phyloP scores from a whole-genome alignment of 2,888 invertebrate genomes.

The Notodonta ziczac region DNA sequence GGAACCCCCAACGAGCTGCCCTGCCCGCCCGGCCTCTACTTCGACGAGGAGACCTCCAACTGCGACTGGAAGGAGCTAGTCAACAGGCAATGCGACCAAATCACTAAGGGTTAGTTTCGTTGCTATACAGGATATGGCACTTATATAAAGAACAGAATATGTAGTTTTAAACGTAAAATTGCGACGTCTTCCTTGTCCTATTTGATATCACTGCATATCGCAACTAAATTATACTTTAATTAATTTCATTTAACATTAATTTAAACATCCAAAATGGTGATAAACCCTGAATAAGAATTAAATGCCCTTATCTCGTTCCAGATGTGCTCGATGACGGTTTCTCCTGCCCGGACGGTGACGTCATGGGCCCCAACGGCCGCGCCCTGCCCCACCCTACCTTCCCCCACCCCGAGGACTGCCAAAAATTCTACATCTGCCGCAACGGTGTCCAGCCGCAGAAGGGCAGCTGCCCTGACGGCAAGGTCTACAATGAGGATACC shows the following conservation, averaged over 20 bases:
- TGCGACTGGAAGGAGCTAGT: conserved; percentile 90
- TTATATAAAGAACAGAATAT: no score
- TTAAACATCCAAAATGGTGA: no score
- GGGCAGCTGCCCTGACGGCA: conserved; percentile 89
- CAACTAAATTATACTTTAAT: no score
- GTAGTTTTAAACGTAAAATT: no score
- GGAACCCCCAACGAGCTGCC: conserved; percentile 87
- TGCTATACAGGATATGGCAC: no score
- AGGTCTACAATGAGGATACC: conserved; percentile 91
- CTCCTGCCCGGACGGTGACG: conserved; percentile 89
- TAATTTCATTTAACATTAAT: no score
- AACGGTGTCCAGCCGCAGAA: conserved; percentile 91
- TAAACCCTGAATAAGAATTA: no score
- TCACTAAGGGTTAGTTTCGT: conserved; percentile 66
- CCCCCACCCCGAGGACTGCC: conserved; percentile 91
- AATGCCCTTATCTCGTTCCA: conserved; percentile 49
- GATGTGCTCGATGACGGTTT: conserved; percentile 91
- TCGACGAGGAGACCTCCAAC: conserved; percentile 89
- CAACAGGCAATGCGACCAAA: conserved; percentile 70
- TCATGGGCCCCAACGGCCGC: conserved; percentile 87
- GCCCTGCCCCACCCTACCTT: conserved; percentile 90
- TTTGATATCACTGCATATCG: no score
- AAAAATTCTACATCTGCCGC: conserved; percentile 92
- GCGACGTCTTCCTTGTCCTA: no score
- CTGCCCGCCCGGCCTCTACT: conserved; percentile 90